Evolutionary conservation across 2,888 invertebrate genomes (phyloP), one percentile per base, ranked within the genome.

Genomic region (Leuctra nigra): DNA sequence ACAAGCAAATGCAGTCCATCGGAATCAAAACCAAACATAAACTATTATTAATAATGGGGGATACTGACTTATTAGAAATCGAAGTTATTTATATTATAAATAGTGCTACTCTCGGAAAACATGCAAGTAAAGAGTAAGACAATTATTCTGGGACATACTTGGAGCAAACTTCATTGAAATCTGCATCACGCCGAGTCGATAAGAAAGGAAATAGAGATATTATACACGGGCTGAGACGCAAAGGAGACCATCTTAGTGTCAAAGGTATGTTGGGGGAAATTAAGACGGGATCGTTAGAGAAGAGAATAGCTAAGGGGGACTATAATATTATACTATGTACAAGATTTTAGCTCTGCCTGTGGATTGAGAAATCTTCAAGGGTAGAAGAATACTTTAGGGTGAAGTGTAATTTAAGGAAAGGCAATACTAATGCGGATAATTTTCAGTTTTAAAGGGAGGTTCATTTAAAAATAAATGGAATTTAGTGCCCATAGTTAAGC

Each of bases 211-310:
- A 39, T 20, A 14, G 39, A 39, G 39, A 39, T 16, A 39, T 39
- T 39, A 39, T 20, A 39, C 20, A 20, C n/a, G n/a, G n/a, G n/a
- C n/a, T n/a, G n/a, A n/a, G n/a, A n/a, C n/a, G n/a, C n/a, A 23
- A 13, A 44, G 23, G 22, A 44, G 44, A 44, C 44, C 20, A 23
- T 44, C 44, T 29, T 44, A 44, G 39, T 44, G 44, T 44, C 44
- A 44, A 44, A 44, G 44, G 44, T 44, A 44, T 44, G 44, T 44
- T 44, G 44, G 23, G 44, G 44, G 44, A 44, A 44, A 44, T 44
- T 44, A 44, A 44, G 44, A 20, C 23, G 44, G 23, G 44, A 44
- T 44, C 44, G 44, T 44, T 44, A 44, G 44, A n/a, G 18, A 20
- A 44, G 20, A 44, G 22, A 44, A 44, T 44, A 20, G 44, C 23